Conservation (phyloP, 2,888 invertebrate species). For the Ethmia dodecea region DNA sequence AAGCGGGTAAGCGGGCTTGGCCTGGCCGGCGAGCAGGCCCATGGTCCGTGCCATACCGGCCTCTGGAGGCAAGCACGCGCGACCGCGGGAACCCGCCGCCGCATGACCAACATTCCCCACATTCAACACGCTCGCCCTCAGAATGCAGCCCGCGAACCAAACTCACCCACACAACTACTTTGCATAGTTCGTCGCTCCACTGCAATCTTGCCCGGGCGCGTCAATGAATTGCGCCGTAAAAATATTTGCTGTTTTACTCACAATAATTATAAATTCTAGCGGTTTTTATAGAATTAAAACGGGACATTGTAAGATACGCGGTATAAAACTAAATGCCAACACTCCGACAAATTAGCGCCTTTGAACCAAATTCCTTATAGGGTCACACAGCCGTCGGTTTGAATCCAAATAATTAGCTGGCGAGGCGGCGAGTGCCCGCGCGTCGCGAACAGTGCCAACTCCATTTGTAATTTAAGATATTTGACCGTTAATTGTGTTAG, state of each 20-base stretch:
- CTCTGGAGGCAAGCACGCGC: conserved; percentile 37
- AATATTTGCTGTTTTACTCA: too few relatives aligned
- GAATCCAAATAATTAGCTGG: conserved; percentile 64
- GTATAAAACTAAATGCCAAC: conserved; percentile 34
- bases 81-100: conserved; percentile 38
- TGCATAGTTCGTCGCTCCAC: conserved; percentile 49
- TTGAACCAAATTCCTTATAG: conserved; percentile 48
- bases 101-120: conserved; percentile 58
- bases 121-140: conserved; percentile 64
- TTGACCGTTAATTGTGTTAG: conserved; percentile 68
- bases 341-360: conserved; percentile 41
- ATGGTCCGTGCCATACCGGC: conserved; percentile 6
- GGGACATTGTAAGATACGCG: conserved; percentile 24
- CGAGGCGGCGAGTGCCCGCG: conserved; percentile 58
- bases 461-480: conserved; percentile 69
- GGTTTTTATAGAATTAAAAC: conserved; percentile 19
- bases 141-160: conserved; percentile 62
- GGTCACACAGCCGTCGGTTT: conserved; percentile 49
- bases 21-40: conserved; percentile 18
- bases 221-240: too few relatives aligned
- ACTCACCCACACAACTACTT: conserved; percentile 58
- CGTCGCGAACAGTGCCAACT: conserved; percentile 60
- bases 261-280: too few relatives aligned
- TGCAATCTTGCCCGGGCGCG: conserved; percentile 30
- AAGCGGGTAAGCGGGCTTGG: conserved; percentile 48